Evolutionary conservation across 1,140 invertebrate species (phyloP).

Genomic region (Drosophila truncata): DNA sequence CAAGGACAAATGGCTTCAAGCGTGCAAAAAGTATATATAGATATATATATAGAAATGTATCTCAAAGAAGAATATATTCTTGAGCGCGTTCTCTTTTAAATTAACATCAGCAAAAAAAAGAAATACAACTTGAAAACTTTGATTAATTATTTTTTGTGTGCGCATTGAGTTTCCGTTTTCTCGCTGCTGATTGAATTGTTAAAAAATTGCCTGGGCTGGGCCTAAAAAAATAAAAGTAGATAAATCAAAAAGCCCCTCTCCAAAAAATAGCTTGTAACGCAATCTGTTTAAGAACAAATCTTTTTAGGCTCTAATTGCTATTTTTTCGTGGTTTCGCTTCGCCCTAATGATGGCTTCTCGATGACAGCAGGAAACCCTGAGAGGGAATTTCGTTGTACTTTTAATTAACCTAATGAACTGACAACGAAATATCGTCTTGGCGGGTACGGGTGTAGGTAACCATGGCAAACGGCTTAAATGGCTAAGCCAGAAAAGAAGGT

Average conservation of each 20-base stretch:
- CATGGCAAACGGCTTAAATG: conserved; percentile 40
- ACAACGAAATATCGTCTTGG: conserved; percentile 18
- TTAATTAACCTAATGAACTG: conserved; percentile 80
- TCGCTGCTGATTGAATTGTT: conserved; percentile 69
- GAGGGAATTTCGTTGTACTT: conserved; percentile 54
- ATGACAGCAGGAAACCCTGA: conserved; percentile 68
- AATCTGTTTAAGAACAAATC: conserved; percentile 48
- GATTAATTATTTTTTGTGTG: conserved; percentile 52
- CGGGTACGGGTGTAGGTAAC: conserved; percentile 12
- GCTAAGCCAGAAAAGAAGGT: conserved; percentile 15
- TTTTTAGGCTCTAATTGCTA: conserved; percentile 61
- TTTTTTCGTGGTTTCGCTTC: conserved; percentile 36
- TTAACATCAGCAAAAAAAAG: conserved; percentile 23
- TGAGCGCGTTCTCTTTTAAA: conserved; percentile 51
- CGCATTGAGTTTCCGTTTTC: conserved; percentile 17
- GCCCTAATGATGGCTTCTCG: conserved; percentile 62
- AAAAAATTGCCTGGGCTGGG: conserved; percentile 39
- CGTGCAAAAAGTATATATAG: conserved; percentile 62
- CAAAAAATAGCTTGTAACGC: conserved; percentile 59
- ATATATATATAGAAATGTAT: conserved; percentile 1
- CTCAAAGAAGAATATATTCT: conserved; percentile 35
- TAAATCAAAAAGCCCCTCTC: conserved; percentile 58
- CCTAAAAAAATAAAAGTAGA: conserved; percentile 15
- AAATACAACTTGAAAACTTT: conserved; percentile 31
- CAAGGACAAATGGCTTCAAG: conserved; percentile 78